Evolutionary conservation across 2,888 invertebrate species (phyloP).

Genomic region (Baccha elongata): DNA sequence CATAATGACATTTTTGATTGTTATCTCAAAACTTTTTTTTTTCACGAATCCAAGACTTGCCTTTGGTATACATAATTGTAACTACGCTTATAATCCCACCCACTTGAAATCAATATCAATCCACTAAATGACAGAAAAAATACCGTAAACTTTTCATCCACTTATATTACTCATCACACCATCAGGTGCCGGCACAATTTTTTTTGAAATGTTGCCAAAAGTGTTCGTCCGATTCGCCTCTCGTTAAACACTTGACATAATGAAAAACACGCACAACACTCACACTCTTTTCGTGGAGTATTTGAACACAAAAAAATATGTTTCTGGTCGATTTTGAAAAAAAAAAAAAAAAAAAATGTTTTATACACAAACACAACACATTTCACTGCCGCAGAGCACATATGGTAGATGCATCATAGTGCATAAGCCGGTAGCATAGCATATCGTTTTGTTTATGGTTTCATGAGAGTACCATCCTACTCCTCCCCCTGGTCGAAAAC

Average conservation of each 20-base stretch:
- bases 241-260: slow-evolving; percentile 46
- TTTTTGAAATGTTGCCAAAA: slow-evolving; percentile 52
- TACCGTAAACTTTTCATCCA: slow-evolving; percentile 20
- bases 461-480: slow-evolving; percentile 10
- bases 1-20: too few relatives aligned
- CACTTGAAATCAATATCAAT: slow-evolving; percentile 51
- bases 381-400: neutral
- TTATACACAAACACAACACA: slow-evolving; percentile 23
- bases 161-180: slow-evolving; percentile 33
- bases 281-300: neutral
- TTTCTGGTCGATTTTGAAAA: slow-evolving; percentile 30
- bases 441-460: slow-evolving; percentile 25
- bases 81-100: too few relatives aligned
- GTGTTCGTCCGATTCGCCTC: slow-evolving; percentile 38
- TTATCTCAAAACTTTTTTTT: too few relatives aligned
- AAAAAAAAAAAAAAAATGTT: slow-evolving; percentile 38
- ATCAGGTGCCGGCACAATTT: slow-evolving; percentile 33
- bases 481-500: slow-evolving; percentile 4
- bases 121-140: slow-evolving; percentile 5
- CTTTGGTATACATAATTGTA: too few relatives aligned
- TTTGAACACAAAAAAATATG: slow-evolving; percentile 29
- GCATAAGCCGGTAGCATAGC: slow-evolving; percentile 4
- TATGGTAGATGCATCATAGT: slow-evolving; percentile 13
- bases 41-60: too few relatives aligned
- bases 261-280: slow-evolving; percentile 48